A percentile compares a stretch with the other conserved stretches of the same genome.
These are phyloP conservation scores for Laupala kohalensis DNA, from an alignment of 1,140 invertebrate genomes.

Conservation along the genomic window DNA sequence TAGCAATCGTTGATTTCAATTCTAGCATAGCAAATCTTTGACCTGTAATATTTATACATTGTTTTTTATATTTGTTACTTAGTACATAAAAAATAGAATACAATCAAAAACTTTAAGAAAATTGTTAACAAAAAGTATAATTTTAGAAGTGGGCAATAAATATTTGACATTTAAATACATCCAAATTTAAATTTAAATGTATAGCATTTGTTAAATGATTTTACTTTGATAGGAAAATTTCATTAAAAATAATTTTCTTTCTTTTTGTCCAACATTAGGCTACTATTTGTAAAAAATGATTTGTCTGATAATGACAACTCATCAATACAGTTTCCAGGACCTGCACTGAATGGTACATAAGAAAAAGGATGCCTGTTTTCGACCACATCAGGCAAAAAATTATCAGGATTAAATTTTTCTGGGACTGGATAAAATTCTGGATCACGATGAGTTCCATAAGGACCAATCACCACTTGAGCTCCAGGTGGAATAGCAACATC, in stretches of 20 bases:
- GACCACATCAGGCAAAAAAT: conserved; percentile 43
- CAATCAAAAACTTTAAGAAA: too few relatives aligned
- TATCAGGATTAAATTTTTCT: conserved; percentile 47
- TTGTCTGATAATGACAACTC: conserved; percentile 15
- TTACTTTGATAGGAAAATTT: neutral
- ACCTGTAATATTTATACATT: neutral
- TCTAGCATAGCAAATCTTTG: neutral
- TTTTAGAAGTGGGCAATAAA: too few relatives aligned
- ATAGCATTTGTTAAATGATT: neutral
- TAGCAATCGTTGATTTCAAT: too few relatives aligned
- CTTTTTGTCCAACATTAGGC: neutral
- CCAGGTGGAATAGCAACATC: too few relatives aligned
- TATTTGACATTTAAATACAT: neutral
- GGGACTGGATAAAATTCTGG: conserved; percentile 43
- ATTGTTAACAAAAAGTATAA: too few relatives aligned
- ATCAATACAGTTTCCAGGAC: conserved; percentile 54
- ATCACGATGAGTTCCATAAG: conserved; percentile 38
- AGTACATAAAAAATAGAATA: too few relatives aligned
- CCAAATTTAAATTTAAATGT: neutral
- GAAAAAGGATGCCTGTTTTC: conserved; percentile 30
- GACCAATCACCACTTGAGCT: conserved; percentile 32
- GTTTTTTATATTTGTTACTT: neutral
- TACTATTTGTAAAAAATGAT: neutral
- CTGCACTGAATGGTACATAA: conserved; percentile 53
- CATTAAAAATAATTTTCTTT: neutral